phyloP scores from a whole-genome alignment of 2,113 vertebrate species.

The Alethe diademata region DNA sequence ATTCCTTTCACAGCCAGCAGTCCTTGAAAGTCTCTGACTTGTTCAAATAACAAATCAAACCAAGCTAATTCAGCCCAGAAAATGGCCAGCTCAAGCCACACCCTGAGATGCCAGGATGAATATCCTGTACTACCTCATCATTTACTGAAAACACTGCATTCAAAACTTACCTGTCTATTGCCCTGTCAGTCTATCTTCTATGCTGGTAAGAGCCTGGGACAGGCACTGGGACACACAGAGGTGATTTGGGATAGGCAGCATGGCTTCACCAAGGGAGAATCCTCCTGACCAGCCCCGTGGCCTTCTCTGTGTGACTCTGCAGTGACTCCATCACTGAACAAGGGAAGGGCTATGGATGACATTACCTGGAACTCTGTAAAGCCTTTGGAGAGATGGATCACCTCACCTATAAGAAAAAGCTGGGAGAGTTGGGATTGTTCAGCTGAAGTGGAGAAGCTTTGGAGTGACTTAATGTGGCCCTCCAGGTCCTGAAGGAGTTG shows the following conservation, averaged over 20 bases:
- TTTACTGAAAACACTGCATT: not conserved
- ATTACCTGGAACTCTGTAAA: too few relatives aligned
- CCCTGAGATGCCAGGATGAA: not conserved
- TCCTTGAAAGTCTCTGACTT: not conserved
- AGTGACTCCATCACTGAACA: not conserved
- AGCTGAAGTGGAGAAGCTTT: not conserved
- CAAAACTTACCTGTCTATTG: not conserved
- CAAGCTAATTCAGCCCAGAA: not conserved
- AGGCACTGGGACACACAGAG: not conserved
- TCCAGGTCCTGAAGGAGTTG: not conserved
- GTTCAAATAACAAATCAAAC: not conserved
- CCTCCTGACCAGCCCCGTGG: fast-evolving
- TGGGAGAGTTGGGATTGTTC: not conserved
- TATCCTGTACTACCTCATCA: not conserved
- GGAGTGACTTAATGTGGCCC: not conserved
- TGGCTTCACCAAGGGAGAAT: fast-evolving
- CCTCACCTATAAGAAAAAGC: not conserved
- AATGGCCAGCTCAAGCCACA: not conserved
- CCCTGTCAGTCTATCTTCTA: not conserved
- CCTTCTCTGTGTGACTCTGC: not conserved
- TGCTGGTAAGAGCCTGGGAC: not conserved
- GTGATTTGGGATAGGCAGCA: not conserved
- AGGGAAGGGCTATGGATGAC: not conserved
- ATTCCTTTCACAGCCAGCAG: not conserved
- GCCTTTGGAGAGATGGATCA: not conserved